phyloP scores from a whole-genome alignment of 2,888 invertebrate genomes.

The Trissonchulus sp. region DNA sequence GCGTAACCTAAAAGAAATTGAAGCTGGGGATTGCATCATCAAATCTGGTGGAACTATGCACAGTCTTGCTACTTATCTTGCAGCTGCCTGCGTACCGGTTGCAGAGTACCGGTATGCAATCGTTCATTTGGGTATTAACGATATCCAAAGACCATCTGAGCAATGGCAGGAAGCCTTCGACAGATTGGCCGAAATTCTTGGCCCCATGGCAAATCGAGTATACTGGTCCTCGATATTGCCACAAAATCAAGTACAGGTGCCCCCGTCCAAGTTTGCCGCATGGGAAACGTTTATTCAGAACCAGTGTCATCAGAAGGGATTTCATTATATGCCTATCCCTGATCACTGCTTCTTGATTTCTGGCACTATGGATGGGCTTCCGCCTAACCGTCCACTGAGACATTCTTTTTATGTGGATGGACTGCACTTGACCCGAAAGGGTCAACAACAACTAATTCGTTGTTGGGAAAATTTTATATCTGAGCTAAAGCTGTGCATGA shows the following conservation, averaged over 20 bases:
- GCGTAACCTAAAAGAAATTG: background rate
- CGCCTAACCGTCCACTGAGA: background rate
- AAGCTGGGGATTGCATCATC: background rate
- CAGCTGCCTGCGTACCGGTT: background rate
- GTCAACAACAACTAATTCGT: background rate
- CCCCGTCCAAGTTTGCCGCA: background rate
- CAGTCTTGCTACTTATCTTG: background rate
- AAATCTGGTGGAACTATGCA: background rate
- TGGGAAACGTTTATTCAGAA: background rate
- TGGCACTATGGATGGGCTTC: background rate
- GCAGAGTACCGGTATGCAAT: background rate
- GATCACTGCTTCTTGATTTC: background rate
- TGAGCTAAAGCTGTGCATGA: background rate
- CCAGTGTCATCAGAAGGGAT: background rate
- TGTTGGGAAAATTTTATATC: background rate
- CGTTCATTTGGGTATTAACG: background rate
- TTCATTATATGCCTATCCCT: background rate
- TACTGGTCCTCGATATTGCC: background rate
- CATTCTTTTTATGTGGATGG: background rate
- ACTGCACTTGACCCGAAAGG: background rate
- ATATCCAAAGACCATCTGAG: background rate
- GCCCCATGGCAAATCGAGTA: background rate
- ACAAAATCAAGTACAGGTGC: too few species aligned
- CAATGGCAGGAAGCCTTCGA: background rate
- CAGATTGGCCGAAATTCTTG: background rate